These are phyloP conservation scores for Sinonovacula constricta DNA, from an alignment of 1,140 invertebrate species.

Conservation along the genomic window DNA sequence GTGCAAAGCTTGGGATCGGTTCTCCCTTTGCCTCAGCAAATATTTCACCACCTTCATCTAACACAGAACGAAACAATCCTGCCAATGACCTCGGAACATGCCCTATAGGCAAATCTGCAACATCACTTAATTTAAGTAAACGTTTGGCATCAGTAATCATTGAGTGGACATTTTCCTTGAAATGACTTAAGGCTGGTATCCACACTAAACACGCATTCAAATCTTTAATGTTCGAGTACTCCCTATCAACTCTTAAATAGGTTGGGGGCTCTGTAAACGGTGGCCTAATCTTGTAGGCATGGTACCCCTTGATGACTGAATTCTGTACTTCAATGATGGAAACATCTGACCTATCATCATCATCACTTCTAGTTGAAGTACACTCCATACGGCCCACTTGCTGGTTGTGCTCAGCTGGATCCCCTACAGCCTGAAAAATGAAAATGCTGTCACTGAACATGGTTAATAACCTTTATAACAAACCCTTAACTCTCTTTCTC, in stretches of 20 bases:
- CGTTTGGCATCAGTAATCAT: constrained; percentile 30
- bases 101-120: constrained; percentile 27
- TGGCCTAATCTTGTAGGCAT: constrained; percentile 15
- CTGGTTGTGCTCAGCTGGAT: too few species aligned
- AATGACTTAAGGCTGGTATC: constrained; percentile 14
- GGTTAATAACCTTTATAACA: too few species aligned
- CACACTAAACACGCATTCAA: constrained; percentile 27
- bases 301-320: constrained; percentile 9
- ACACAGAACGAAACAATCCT: not conserved
- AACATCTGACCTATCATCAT: too few species aligned
- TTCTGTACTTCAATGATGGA: too few species aligned
- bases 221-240: constrained; percentile 10
- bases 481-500: too few species aligned
- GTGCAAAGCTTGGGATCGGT: constrained; percentile 26
- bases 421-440: too few species aligned
- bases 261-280: constrained; percentile 2
- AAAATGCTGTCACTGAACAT: too few species aligned
- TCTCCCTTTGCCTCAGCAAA: constrained; percentile 4
- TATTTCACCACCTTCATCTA: constrained; percentile 19
- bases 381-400: too few species aligned
- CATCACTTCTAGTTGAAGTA: too few species aligned
- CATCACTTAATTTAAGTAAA: not conserved
- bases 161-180: not conserved
- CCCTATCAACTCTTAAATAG: constrained; percentile 7
- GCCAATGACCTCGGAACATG: constrained; percentile 40